Conservation (phyloP, 2,113 vertebrate species). For the Chloropsis cyanopogon region DNA sequence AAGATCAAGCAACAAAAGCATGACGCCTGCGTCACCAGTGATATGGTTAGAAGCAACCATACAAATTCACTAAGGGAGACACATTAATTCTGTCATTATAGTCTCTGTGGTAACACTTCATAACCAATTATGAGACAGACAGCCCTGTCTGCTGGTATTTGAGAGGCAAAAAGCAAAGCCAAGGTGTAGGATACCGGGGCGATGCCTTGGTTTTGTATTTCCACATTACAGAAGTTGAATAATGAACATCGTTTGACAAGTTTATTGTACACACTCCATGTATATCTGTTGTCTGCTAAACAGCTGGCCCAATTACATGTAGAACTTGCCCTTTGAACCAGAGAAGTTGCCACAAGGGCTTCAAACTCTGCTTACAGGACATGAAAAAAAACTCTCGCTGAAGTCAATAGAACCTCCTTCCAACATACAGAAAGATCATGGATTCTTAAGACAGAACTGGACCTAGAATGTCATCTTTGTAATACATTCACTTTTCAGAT, state of each 20-base stretch:
- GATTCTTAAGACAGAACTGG: conserved; percentile 3
- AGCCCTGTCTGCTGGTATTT: background rate
- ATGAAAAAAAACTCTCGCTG: background rate
- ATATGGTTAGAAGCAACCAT: conserved; percentile 36
- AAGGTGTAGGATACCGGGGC: rapidly evolving
- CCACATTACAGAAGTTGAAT: background rate
- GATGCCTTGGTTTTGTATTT: background rate
- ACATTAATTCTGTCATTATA: background rate
- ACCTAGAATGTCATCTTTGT: background rate
- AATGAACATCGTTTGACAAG: background rate
- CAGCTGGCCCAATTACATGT: background rate
- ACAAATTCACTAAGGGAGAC: conserved; percentile 15
- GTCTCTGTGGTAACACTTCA: background rate
- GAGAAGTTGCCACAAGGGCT: background rate
- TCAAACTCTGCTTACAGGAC: background rate
- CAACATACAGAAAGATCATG: background rate
- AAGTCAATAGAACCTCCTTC: background rate
- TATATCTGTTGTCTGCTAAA: background rate
- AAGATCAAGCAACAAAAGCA: conserved; percentile 56
- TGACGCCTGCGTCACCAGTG: conserved; percentile 71
- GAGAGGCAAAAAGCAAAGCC: background rate
- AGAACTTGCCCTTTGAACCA: background rate
- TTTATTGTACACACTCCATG: background rate
- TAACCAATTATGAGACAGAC: background rate
- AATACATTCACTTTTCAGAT: conserved; percentile 17